Conservation (phyloP, 2,888 invertebrate genomes). For the Protodeltote pygarga region DNA sequence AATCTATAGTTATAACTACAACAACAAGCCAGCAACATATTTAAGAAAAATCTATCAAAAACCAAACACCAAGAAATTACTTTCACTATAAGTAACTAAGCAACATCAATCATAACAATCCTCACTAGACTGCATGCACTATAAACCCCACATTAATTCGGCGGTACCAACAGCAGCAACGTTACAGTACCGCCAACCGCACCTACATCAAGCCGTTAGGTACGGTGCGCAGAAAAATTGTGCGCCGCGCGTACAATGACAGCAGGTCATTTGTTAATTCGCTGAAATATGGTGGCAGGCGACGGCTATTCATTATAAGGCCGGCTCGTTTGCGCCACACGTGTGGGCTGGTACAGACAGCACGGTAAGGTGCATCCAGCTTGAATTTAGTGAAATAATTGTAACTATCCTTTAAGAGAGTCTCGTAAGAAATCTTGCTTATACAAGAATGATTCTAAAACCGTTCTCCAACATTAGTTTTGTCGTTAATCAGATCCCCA, state of each 20-base stretch:
- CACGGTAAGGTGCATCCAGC: conserved; percentile 43
- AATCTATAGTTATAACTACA: too few relatives aligned
- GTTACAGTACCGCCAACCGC: conserved; percentile 69
- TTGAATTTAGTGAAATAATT: too few relatives aligned
- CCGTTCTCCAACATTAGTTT: too few relatives aligned
- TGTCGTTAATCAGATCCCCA: too few relatives aligned
- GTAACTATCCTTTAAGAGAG: too few relatives aligned
- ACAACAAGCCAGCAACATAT: too few relatives aligned
- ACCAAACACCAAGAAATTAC: too few relatives aligned
- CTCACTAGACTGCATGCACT: conserved; percentile 38
- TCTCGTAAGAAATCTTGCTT: too few relatives aligned
- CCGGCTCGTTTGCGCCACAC: conserved; percentile 83
- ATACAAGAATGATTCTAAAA: too few relatives aligned
- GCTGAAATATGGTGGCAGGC: conserved; percentile 84
- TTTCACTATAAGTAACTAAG: neutral
- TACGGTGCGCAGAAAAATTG: conserved; percentile 85
- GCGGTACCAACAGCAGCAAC: conserved; percentile 47
- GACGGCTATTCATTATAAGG: conserved; percentile 85
- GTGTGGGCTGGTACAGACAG: conserved; percentile 73
- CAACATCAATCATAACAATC: conserved; percentile 34
- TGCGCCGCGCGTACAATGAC: conserved; percentile 78
- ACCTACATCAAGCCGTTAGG: conserved; percentile 80
- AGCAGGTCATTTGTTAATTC: conserved; percentile 85
- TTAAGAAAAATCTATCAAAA: too few relatives aligned
- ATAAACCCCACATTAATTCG: conserved; percentile 70